These are phyloP conservation scores for Spermophilus dauricus DNA, from an alignment of 2,113 vertebrate species.

Conservation along the genomic window DNA sequence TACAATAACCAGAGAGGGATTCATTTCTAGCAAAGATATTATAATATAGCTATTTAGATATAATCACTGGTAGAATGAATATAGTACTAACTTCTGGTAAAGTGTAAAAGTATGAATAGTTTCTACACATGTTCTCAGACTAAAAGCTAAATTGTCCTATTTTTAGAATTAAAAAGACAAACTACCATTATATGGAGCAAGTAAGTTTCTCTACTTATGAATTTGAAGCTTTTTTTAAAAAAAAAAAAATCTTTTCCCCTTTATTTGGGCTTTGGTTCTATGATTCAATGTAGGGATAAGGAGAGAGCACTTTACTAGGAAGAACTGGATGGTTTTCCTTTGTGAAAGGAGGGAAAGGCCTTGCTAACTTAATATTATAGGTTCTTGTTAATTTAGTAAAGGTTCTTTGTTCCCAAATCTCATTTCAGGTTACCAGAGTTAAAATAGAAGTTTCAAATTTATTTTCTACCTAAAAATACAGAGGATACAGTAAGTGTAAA, in stretches of 20 bases:
- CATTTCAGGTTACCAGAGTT: conserved; percentile 27
- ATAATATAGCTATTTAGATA: background rate
- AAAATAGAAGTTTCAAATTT: conserved; percentile 56
- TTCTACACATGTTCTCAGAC: background rate
- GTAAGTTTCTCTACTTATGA: conserved; percentile 51
- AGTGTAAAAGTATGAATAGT: background rate
- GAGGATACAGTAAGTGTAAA: background rate
- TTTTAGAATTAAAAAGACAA: conserved; percentile 59
- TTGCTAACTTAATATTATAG: background rate
- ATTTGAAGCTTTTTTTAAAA: background rate
- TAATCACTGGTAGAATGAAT: background rate
- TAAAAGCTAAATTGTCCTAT: background rate
- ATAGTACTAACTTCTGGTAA: background rate
- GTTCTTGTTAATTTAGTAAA: background rate
- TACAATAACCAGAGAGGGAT: background rate
- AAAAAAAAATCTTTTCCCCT: background rate
- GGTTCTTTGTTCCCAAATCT: conserved; percentile 23
- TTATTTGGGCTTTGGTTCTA: conserved; percentile 49
- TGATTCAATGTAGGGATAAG: background rate
- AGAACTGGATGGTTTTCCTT: background rate
- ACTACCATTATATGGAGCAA: background rate
- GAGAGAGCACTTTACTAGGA: background rate
- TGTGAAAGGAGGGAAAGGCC: too few relatives aligned
- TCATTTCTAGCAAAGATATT: background rate
- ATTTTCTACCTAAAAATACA: conserved; percentile 36